phyloP scores from a whole-genome alignment of 1,140 invertebrate species.

The Cylas formicarius region DNA sequence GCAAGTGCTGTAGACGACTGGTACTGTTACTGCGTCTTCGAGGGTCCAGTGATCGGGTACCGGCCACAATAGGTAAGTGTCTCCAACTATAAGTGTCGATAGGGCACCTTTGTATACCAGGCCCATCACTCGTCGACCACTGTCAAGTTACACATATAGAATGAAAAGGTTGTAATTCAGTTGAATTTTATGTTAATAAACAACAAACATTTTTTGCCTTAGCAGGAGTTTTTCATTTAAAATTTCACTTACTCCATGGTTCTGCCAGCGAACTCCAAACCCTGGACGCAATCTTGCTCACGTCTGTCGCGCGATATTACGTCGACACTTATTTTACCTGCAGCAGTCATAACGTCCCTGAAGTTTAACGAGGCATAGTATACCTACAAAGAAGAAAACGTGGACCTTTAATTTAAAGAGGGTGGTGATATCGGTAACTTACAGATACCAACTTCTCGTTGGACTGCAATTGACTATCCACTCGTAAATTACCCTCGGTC shows the following conservation, averaged over 20 bases:
- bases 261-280: conserved; percentile 66
- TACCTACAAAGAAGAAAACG: conserved; percentile 38
- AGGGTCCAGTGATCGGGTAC: conserved; percentile 77
- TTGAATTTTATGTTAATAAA: conserved; percentile 16
- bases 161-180: not conserved
- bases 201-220: too few relatives aligned
- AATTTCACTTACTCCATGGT: too few relatives aligned
- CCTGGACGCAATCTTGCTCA: conserved; percentile 58
- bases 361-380: conserved; percentile 67
- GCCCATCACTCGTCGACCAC: conserved; percentile 63
- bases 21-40: conserved; percentile 82
- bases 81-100: conserved; percentile 51
- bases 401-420: not conserved
- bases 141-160: too few relatives aligned
- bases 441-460: conserved; percentile 7
- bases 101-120: conserved; percentile 52
- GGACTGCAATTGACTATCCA: not conserved
- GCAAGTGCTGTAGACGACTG: conserved; percentile 76
- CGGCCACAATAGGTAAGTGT: conserved; percentile 60
- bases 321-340: conserved; percentile 62
- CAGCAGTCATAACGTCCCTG: conserved; percentile 70
- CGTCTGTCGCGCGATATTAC: conserved; percentile 47
- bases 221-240: too few relatives aligned
- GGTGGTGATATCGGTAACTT: conserved; percentile 4
- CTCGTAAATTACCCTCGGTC: conserved; percentile 40